A percentile compares a stretch with the other conserved stretches of the same genome.
Conservation (phyloP, 1,140 invertebrate genomes). For the Carposina sasakii region DNA sequence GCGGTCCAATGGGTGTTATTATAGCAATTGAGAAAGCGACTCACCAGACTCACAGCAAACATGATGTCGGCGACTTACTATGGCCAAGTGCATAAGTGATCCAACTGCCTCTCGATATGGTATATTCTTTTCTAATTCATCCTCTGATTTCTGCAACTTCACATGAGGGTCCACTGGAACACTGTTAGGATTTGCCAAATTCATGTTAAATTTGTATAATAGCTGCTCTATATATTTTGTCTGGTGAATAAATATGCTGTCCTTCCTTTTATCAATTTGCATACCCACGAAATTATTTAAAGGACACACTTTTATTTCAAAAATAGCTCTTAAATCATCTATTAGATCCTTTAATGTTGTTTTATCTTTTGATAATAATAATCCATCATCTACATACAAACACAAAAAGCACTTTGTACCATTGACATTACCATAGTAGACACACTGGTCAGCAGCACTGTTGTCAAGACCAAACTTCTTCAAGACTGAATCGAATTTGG, state of each 20-base stretch:
- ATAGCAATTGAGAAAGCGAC: conserved; percentile 39
- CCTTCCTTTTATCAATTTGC: conserved; percentile 22
- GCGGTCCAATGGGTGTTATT: conserved; percentile 34
- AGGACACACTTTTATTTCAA: conserved; percentile 19
- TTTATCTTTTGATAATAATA: conserved; percentile 27
- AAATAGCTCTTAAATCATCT: conserved; percentile 25
- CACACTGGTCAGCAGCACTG: conserved; percentile 43
- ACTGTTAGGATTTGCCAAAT: conserved; percentile 20
- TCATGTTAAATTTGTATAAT: conserved; percentile 26
- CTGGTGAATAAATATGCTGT: conserved; percentile 26
- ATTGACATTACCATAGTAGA: conserved; percentile 35
- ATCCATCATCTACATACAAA: conserved; percentile 68
- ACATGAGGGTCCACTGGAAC: conserved; percentile 27
- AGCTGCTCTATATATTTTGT: conserved; percentile 26
- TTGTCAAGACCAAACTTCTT: conserved; percentile 42
- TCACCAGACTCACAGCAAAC: conserved; percentile 13
- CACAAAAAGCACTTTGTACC: conserved; percentile 38
- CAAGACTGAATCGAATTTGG: conserved; percentile 32
- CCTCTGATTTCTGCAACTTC: conserved; percentile 15
- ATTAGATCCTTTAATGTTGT: conserved; percentile 24
- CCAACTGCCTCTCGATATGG: conserved; percentile 47
- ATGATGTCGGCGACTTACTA: conserved; percentile 35
- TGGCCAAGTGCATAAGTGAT: conserved; percentile 49
- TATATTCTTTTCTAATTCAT: not conserved
- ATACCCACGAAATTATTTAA: conserved; percentile 30